phyloP scores from a whole-genome alignment of 2,797 vertebrate species.

The Glyptemys insculpta region DNA sequence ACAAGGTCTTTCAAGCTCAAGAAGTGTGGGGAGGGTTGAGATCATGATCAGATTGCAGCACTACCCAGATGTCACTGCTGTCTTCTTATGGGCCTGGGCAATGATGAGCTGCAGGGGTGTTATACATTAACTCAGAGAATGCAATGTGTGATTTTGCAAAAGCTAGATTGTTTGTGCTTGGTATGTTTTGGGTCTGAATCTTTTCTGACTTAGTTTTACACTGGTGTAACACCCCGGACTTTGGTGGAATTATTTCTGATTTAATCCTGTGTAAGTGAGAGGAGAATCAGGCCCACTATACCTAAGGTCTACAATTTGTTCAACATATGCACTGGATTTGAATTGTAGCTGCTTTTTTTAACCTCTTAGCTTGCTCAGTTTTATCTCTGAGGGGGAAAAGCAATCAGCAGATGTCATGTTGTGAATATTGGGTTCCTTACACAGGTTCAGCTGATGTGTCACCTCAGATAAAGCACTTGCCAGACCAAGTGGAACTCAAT shows the following conservation, averaged over 20 bases:
- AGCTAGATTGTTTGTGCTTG: neutral
- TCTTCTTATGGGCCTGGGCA: neutral
- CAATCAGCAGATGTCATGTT: neutral
- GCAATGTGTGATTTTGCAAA: neutral
- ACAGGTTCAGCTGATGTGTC: slow-evolving; percentile 79
- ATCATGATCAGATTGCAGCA: neutral
- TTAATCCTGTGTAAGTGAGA: fast-evolving
- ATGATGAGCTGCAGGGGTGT: neutral
- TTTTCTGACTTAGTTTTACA: neutral
- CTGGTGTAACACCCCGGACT: neutral
- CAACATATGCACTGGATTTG: neutral
- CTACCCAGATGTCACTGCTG: neutral
- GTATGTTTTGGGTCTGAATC: neutral
- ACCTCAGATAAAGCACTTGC: slow-evolving; percentile 82
- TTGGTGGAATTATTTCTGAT: fast-evolving
- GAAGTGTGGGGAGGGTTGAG: neutral
- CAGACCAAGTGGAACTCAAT: slow-evolving; percentile 84
- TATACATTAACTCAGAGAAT: neutral
- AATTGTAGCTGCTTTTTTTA: neutral
- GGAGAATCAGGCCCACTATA: neutral
- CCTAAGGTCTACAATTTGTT: neutral
- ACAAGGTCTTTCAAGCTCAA: neutral
- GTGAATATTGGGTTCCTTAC: neutral
- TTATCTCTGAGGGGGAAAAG: neutral
- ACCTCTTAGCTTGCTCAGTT: neutral